Conservation (phyloP, 2,888 invertebrate genomes). For the Dendrolimus pini region DNA sequence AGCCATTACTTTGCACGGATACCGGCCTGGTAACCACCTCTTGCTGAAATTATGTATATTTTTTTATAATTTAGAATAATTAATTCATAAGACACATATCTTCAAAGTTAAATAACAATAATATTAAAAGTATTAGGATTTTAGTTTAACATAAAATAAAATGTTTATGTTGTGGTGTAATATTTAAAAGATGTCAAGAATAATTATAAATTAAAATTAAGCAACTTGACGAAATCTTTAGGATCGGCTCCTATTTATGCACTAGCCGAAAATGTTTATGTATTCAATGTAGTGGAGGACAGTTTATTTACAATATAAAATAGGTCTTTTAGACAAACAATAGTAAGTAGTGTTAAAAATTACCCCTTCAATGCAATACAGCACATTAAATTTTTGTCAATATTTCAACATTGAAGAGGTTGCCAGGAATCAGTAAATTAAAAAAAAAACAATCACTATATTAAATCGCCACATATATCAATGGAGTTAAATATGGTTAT, state of each 20-base stretch:
- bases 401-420: neutral
- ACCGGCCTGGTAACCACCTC: slow-evolving; percentile 66
- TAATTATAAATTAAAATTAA: too few species aligned
- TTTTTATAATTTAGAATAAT: neutral
- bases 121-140: slow-evolving; percentile 1
- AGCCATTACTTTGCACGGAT: slow-evolving; percentile 67
- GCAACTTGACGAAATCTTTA: too few species aligned
- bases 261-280: too few species aligned
- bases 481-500: neutral
- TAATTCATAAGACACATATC: slow-evolving; percentile 6
- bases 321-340: neutral
- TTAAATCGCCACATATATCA: neutral
- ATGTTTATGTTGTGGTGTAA: too few species aligned
- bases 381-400: neutral
- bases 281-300: too few species aligned
- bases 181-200: too few species aligned
- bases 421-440: neutral
- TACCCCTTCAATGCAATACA: neutral
- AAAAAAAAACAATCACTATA: neutral
- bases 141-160: too few species aligned
- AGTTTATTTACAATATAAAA: too few species aligned
- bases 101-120: slow-evolving; percentile 7
- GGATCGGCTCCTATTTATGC: too few species aligned
- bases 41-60: slow-evolving; percentile 29
- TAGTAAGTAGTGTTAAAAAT: neutral